Percentiles rank a stretch among this genome's conserved stretches.
Conservation (phyloP, 2,797 vertebrate species). For the Gadopsis bispinosus region DNA sequence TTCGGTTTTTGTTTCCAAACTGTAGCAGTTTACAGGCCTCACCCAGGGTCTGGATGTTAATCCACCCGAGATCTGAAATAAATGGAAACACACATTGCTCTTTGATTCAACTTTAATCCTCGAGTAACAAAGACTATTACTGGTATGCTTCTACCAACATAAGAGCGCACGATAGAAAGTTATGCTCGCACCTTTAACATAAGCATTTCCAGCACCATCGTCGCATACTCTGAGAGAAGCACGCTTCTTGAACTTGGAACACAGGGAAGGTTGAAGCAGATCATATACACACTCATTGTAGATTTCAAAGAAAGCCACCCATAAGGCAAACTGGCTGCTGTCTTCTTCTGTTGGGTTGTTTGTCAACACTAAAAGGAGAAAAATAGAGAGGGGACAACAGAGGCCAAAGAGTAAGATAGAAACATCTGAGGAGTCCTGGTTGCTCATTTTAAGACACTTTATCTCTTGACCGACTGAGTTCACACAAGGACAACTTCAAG, state of each 20-base stretch:
- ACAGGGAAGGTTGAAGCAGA: conserved; percentile 81
- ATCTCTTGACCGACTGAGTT: neutral
- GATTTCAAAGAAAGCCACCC: conserved; percentile 93
- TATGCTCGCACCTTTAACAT: conserved; percentile 86
- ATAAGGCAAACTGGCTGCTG: conserved; percentile 84
- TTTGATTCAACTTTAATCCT: neutral
- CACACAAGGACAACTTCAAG: neutral
- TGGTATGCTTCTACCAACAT: neutral
- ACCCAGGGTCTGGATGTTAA: conserved; percentile 86
- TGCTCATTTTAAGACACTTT: neutral
- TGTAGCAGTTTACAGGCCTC: conserved; percentile 89
- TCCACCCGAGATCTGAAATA: conserved; percentile 89
- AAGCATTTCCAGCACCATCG: conserved; percentile 88
- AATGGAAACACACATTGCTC: neutral
- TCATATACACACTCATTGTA: conserved; percentile 94
- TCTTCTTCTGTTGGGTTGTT: conserved; percentile 45
- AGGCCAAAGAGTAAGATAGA: neutral
- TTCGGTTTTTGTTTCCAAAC: conserved; percentile 91
- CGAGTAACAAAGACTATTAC: neutral
- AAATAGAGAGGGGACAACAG: neutral
- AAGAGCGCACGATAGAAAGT: neutral
- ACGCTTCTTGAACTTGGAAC: conserved; percentile 85
- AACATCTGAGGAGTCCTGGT: neutral
- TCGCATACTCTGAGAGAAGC: conserved; percentile 88
- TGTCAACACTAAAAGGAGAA: conserved; percentile 27